phyloP scores from a whole-genome alignment of 2,113 vertebrate genomes.

The Nerophis lumbriciformis region DNA sequence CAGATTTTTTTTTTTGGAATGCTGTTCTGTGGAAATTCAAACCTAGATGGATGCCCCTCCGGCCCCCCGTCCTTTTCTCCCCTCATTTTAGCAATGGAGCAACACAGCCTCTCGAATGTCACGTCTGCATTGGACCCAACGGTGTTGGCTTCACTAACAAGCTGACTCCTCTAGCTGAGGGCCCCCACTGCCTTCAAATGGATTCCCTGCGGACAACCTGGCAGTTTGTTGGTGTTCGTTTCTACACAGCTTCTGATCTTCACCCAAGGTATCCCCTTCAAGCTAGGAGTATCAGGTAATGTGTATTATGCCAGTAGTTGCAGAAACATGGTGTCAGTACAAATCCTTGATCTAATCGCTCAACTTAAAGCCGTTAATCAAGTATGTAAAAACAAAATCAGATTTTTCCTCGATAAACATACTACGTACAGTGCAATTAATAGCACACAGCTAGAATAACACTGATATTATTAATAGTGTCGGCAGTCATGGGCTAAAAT shows the following conservation, averaged over 20 bases:
- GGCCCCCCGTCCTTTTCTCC: conserved; percentile 41
- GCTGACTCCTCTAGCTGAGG: conserved; percentile 25
- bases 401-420: neutral
- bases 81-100: conserved; percentile 50
- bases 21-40: conserved; percentile 78
- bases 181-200: conserved; percentile 2
- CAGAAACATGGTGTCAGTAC: neutral
- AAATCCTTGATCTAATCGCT: neutral
- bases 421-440: neutral
- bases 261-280: neutral
- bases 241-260: neutral
- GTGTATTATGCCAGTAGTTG: neutral
- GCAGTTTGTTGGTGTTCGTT: neutral
- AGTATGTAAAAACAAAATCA: neutral
- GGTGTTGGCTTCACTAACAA: conserved; percentile 33
- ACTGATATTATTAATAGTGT: neutral
- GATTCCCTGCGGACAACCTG: neutral
- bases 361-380: neutral
- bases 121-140: conserved; percentile 30
- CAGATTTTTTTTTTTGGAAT: conserved; percentile 60
- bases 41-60: conserved; percentile 40
- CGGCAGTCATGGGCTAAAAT: neutral
- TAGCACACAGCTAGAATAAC: neutral
- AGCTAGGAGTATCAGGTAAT: neutral
- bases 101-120: conserved; percentile 65